Evolutionary conservation across 1,140 invertebrate genomes (phyloP).

Genomic region (Drosophila guanche): DNA sequence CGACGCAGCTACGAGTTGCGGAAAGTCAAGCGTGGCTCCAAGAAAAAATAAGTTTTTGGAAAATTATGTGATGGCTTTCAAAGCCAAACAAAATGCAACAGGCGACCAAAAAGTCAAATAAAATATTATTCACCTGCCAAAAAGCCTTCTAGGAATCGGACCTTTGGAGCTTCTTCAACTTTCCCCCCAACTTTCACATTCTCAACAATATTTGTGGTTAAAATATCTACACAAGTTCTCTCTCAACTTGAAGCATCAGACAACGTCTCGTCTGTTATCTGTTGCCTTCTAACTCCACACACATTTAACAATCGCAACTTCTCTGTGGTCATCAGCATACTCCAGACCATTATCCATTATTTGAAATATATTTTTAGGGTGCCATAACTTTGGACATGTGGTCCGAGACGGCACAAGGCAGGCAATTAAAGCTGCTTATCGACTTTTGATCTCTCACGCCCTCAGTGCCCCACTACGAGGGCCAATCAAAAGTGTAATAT

Average conservation of each 20-base stretch:
- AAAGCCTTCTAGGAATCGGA: too few relatives aligned
- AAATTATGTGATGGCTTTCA: too few relatives aligned
- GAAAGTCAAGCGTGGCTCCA: constrained; percentile 32
- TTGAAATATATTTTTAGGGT: constrained; percentile 26
- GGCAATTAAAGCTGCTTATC: constrained; percentile 67
- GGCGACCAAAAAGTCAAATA: too few relatives aligned
- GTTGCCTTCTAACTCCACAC: too few relatives aligned
- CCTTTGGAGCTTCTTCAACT: too few relatives aligned
- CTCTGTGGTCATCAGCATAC: constrained; percentile 23
- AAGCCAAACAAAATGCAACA: too few relatives aligned
- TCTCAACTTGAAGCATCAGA: too few relatives aligned
- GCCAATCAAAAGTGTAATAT: constrained; percentile 70
- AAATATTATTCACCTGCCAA: too few relatives aligned
- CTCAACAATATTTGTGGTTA: too few relatives aligned
- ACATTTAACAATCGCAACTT: neutral
- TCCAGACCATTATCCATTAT: constrained; percentile 25
- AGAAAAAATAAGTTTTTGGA: neutral
- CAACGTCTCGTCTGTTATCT: too few relatives aligned
- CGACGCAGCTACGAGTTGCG: constrained; percentile 58
- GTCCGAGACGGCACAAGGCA: neutral
- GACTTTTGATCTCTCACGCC: constrained; percentile 63
- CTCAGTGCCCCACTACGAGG: constrained; percentile 49
- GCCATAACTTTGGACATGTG: constrained; percentile 40
- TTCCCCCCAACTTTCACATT: too few relatives aligned
- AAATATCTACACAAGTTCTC: too few relatives aligned